Base-by-base conservation (phyloP, 2,888 invertebrate genomes). In the Erebia palarica region DNA sequence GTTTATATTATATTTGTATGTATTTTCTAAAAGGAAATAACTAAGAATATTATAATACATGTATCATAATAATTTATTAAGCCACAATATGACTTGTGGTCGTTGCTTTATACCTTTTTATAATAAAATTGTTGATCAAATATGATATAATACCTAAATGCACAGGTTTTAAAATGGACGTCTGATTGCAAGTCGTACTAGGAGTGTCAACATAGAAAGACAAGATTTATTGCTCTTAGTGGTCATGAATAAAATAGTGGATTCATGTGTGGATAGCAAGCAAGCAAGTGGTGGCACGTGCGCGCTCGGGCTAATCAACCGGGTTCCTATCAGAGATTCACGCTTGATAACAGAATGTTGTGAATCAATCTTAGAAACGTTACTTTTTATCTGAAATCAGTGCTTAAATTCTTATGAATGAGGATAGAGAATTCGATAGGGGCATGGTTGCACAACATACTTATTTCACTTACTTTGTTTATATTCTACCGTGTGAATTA, bases 281-380 rank as follows among this genome's bases (percentile, higher is more conserved):
- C 9, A 9, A 51, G 58, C 79, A 77, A 65, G 58, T 80, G 78
- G 80, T 80, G 85, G 85, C 89, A 86, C 89, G 89, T 87, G 89
- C 87, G 80, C 79, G 71, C 74, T 73, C 77, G 79, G 76, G 81
- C 82, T 78, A 81, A 89, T 88, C 88, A 77, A 79, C 81, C 81
- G 78, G 81, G 80, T 84, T 88, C 89, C 86, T 82, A 72, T 65
- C 11, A 16, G 27, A 87, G 90, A 90, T 90, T 84, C 79, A 80
- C 82, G 82, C 82, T 80, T 82, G 90, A 91, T 92, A 90, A 81
- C 81, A 80, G 80, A 80, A 81, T 82, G 86, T 84, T 83, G 86
- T 87, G 90, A 91, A 92, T 92, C 90, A 91, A 92, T 92, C 90
- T 91, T 87, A 80, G 82, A 81, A 80, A 82, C 82, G 81, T 77